Conservation (phyloP, 2,888 invertebrate species). For the Eupithecia insigniata region DNA sequence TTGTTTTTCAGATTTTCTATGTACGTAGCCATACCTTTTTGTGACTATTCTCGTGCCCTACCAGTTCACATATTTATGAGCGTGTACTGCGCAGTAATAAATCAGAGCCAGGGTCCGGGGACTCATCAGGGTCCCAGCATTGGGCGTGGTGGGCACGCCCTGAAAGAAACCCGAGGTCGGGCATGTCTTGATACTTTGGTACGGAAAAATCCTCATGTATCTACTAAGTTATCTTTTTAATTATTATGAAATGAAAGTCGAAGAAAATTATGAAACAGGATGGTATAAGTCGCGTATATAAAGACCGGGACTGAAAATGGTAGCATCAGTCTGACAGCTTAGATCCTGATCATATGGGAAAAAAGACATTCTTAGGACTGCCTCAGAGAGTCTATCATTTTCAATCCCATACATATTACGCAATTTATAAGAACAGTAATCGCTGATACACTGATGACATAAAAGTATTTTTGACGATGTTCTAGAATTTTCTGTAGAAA, state of each 20-base stretch:
- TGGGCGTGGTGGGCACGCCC: constrained; percentile 67
- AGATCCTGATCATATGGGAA: too few relatives aligned
- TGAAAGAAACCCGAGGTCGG: constrained; percentile 50
- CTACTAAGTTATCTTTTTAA: not conserved
- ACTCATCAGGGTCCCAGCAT: constrained; percentile 55
- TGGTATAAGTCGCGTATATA: too few relatives aligned
- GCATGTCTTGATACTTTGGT: constrained; percentile 55
- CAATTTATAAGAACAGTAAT: too few relatives aligned
- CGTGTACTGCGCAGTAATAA: constrained; percentile 42
- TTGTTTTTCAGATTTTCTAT: not conserved
- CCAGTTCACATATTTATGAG: constrained; percentile 21
- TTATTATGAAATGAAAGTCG: not conserved
- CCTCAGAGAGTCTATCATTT: too few relatives aligned
- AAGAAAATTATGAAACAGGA: too few relatives aligned
- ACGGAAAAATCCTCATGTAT: not conserved
- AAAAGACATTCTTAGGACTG: too few relatives aligned
- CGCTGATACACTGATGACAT: too few relatives aligned
- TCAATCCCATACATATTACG: too few relatives aligned
- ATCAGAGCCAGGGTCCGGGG: constrained; percentile 49
- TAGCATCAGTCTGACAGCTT: too few relatives aligned
- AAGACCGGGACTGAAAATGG: too few relatives aligned
- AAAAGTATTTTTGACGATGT: too few relatives aligned
- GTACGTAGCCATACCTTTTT: not conserved
- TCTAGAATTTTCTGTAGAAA: not conserved
- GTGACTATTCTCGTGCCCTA: not conserved